Evolutionary conservation across 2,888 invertebrate genomes (phyloP), one percentile per base, ranked within the genome.

Genomic region (Phragmatobia fuliginosa): DNA sequence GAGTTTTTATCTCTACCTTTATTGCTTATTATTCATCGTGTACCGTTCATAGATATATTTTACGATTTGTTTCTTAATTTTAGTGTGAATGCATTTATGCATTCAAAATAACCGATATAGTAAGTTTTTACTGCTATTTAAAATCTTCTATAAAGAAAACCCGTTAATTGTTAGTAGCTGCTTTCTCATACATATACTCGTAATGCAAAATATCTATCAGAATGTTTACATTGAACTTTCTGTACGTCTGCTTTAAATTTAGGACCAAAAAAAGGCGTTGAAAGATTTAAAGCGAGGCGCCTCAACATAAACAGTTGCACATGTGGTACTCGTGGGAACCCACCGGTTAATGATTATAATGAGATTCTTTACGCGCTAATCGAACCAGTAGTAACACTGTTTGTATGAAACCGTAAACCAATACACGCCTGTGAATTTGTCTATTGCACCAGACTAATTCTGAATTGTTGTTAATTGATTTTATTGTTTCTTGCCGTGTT

Each of bases 241-340:
- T 80, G 85, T 83, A 77, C 74, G 79, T 31, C 72, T 71, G 71
- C 33, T 68, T 76, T 36, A 5, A 45, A 38, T 18, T 69, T 72
- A 31, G 58, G 68, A 16, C 71, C 68, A 82, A 87, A 89, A 89
- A 87, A 88, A 84, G 82, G 85, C 87, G 91, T 83, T 81, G 91
- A 92, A 83, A 88, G 90, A 90, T 92, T 92, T 90, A 90, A 82
- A 81, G 77, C 85, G 81, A 80, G 82, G 83, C 83, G 79, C 74
- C 70, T 73, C 77, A 81, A 81, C 85, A 86, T 90, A 92, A 90
- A 91, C 91, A 90, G 84, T 83, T 83, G 83, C 90, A 90, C 91
- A 93, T 92, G 92, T 92, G 91, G 86, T 81, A 84, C 71, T 79
- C 92, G 93, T 93, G 93, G 91, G 93, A 93, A 93, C 86, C 58